Percentiles rank a stretch among this genome's conserved stretches.
phyloP scores from a whole-genome alignment of 2,797 vertebrate genomes.

The Vipera ursinii region DNA sequence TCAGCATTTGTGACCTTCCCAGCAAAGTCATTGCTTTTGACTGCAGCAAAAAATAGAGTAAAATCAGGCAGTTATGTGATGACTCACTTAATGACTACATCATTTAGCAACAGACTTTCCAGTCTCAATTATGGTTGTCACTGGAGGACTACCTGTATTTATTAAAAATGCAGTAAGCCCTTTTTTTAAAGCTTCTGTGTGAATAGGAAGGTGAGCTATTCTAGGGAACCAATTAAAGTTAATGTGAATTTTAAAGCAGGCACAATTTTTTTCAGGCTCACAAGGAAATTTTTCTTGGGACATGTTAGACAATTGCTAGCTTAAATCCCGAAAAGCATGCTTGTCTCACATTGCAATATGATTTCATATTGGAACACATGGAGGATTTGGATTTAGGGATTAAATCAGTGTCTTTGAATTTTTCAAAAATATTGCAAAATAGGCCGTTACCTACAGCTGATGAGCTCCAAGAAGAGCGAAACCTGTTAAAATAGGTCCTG shows the following conservation, averaged over 20 bases:
- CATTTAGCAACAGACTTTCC: not conserved
- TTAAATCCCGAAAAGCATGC: not conserved
- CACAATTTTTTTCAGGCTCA: not conserved
- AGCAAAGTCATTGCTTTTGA: not conserved
- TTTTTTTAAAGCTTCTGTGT: not conserved
- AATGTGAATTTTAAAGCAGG: not conserved
- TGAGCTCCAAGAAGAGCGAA: constrained; percentile 71
- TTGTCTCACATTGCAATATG: not conserved
- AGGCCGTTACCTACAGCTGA: constrained; percentile 70
- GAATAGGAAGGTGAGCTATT: not conserved
- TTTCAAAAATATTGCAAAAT: not conserved
- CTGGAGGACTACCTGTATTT: not conserved
- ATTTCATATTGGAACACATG: not conserved
- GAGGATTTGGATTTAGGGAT: not conserved
- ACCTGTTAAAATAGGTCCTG: constrained; percentile 67
- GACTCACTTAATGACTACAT: not conserved
- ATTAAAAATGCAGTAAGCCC: not conserved
- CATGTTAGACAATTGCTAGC: not conserved
- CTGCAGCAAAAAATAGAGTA: not conserved
- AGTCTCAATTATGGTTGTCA: not conserved
- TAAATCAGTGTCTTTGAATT: not conserved
- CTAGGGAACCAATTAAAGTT: not conserved
- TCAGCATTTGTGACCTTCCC: not conserved
- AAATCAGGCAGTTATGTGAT: not conserved
- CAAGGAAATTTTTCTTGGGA: not conserved